Evolutionary conservation across 2,797 vertebrate genomes (phyloP), one percentile per base, ranked within the genome.

Genomic region (Rhinoraja longicauda): DNA sequence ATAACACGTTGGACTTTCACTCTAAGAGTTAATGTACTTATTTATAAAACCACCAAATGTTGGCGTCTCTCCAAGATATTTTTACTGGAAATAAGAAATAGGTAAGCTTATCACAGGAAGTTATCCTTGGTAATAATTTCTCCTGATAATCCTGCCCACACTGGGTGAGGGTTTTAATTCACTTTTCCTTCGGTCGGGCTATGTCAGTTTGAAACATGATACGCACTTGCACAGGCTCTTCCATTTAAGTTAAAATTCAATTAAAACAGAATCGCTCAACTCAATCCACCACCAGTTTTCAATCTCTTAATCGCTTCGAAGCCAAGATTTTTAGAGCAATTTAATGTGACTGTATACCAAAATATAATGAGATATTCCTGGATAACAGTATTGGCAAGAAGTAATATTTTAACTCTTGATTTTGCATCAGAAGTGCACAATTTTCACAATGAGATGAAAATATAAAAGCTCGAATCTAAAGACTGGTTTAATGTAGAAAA

Each of bases 291-390:
- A 62, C 2, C 57, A 62, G 53, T 86, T 86, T 86, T 62, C 32
- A 86, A 86, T 17, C 57, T 86, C 57, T 64, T 64, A 86, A 86
- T 62, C 86, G 13, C 26, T 64, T 86, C 62, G 26, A 86, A 86
- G 57, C 88, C 57, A 32, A 32, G 59, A 29, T 88, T 59, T 88
- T 32, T 64, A 62, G 26, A 64, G 64, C 29, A 88, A 88, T 29
- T 32, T 62, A 32, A 19, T 32, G 1, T 7, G 45, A 79, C 29
- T 88, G 32, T 19, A 32, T 19, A 29, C 59, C 59, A 17, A 64
- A 88, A 88, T 8, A 64, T 2, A 88, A 64, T 88, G 32, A 64
- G 88, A 59, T 32, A 59, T 88, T 59, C 82, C 32, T 88, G 59
- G 29, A n/a, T n/a, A 64, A 64, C 36, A 32, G 32, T 88, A 64